Evolutionary conservation across 2,113 vertebrate species (phyloP).

Genomic region (Colius striatus): DNA sequence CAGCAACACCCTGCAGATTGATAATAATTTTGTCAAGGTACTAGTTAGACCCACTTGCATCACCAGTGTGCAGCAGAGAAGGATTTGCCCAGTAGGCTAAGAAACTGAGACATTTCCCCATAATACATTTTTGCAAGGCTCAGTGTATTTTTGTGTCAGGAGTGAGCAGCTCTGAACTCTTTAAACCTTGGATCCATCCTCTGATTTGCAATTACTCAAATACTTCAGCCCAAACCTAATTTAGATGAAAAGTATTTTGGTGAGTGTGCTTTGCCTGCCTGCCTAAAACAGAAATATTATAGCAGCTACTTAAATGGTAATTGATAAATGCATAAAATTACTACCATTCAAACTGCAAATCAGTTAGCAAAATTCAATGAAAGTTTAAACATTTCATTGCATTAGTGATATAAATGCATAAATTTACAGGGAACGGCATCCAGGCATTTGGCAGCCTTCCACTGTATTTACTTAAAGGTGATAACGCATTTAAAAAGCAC

Average conservation of each 20-base stretch:
- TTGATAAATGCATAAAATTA: conserved; percentile 63
- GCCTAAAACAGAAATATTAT: conserved; percentile 51
- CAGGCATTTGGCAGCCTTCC: conserved; percentile 55
- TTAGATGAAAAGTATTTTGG: conserved; percentile 40
- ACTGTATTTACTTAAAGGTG: conserved; percentile 74
- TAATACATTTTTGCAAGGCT: neutral
- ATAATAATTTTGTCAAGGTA: neutral
- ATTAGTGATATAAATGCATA: conserved; percentile 64
- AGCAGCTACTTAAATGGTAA: conserved; percentile 58
- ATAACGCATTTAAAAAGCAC: conserved; percentile 70
- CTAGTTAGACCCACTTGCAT: neutral
- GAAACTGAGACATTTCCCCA: neutral
- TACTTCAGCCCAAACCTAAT: conserved; percentile 37
- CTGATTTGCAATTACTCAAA: neutral
- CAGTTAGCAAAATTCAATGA: conserved; percentile 63
- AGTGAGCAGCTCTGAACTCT: neutral
- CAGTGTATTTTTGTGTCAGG: neutral
- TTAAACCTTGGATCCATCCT: neutral
- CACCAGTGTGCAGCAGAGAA: neutral
- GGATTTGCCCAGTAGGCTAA: neutral
- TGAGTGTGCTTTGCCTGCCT: conserved; percentile 46
- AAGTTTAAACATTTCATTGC: conserved; percentile 49
- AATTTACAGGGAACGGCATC: conserved; percentile 21
- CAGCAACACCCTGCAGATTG: neutral
- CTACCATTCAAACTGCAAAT: conserved; percentile 54